Evolutionary conservation across 2,113 vertebrate species (phyloP).

Genomic region (Phodopus roborovskii): DNA sequence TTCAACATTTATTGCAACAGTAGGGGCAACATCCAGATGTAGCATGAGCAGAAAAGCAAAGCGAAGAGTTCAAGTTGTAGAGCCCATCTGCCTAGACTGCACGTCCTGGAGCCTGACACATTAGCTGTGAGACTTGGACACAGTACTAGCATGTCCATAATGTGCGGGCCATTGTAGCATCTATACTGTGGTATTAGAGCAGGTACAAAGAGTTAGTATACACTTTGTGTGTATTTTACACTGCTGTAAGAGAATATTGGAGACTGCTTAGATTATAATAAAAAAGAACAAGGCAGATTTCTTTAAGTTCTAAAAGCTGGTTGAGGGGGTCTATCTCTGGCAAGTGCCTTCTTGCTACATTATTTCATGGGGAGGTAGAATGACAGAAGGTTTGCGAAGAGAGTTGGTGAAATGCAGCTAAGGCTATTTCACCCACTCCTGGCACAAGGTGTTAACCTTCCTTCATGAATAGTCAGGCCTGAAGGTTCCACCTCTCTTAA

Average conservation of each 20-base stretch:
- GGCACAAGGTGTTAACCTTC: background rate
- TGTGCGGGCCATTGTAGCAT: background rate
- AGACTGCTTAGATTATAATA: background rate
- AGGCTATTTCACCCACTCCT: background rate
- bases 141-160: background rate
- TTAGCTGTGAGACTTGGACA: background rate
- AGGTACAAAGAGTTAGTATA: background rate
- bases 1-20: background rate
- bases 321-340: background rate
- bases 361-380: background rate
- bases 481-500: background rate
- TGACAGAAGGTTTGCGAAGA: background rate
- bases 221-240: background rate
- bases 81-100: background rate
- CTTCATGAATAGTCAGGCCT: background rate
- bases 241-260: background rate
- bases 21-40: fast-evolving
- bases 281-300: background rate
- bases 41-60: background rate
- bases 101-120: background rate
- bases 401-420: too few relatives aligned
- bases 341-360: background rate
- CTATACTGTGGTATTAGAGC: background rate
- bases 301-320: background rate
- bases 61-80: background rate